These are phyloP conservation scores for Helicoverpa assulta DNA, from an alignment of 2,888 invertebrate genomes.

Conservation along the genomic window DNA sequence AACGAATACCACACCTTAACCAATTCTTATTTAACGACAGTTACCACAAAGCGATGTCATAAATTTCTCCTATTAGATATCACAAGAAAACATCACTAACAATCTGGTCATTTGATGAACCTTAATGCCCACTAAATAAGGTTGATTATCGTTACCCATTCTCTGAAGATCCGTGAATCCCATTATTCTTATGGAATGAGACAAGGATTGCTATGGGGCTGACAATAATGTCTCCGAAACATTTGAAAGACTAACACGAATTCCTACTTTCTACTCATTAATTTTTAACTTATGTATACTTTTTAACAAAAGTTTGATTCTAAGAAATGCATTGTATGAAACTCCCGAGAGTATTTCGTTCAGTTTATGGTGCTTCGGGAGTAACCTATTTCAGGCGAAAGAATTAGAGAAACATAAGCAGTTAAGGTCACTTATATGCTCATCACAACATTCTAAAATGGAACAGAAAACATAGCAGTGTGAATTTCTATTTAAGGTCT, in stretches of 20 bases:
- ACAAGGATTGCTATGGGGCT: constrained; percentile 45
- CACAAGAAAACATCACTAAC: constrained; percentile 32
- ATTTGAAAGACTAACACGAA: constrained; percentile 66
- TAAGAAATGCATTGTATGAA: background rate
- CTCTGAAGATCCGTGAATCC: constrained; percentile 22
- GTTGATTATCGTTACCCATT: constrained; percentile 21
- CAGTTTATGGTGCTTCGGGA: background rate
- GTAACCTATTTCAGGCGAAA: background rate
- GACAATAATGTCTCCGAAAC: constrained; percentile 56
- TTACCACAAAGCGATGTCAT: constrained; percentile 60
- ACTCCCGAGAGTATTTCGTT: background rate
- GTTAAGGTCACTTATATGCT: background rate
- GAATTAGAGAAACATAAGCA: background rate
- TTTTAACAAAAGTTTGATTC: background rate
- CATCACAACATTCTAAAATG: background rate
- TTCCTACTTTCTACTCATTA: constrained; percentile 54
- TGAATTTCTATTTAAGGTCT: background rate
- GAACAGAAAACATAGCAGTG: background rate
- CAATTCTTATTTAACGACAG: constrained; percentile 65
- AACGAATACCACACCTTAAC: constrained; percentile 41
- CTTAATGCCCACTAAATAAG: background rate
- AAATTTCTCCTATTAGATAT: constrained; percentile 63
- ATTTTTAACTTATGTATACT: constrained; percentile 24
- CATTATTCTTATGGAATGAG: constrained; percentile 53
- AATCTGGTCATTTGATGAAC: constrained; percentile 4